Evolutionary conservation across 2,888 invertebrate genomes (phyloP).

Genomic region (Uloborus plumipes): DNA sequence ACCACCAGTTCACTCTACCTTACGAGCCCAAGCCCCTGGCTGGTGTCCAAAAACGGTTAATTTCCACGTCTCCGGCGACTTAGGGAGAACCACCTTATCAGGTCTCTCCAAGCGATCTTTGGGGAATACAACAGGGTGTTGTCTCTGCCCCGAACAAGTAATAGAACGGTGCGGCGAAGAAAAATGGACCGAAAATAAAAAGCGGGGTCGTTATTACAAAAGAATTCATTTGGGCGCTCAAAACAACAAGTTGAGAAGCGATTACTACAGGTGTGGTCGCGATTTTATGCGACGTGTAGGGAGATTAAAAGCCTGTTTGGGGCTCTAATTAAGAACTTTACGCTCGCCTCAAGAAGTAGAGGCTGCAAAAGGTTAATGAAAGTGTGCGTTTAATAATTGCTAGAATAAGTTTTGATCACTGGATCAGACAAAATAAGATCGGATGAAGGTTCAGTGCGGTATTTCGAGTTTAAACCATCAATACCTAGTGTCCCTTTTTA

Average conservation of each 20-base stretch:
- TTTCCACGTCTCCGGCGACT: constrained; percentile 23
- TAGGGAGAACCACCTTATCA: constrained; percentile 38
- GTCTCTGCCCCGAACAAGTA: constrained; percentile 34
- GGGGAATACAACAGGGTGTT: constrained; percentile 61
- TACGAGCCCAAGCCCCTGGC: constrained; percentile 15
- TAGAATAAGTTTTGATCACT: too few species aligned
- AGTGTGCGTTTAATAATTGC: too few species aligned
- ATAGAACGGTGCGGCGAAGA: constrained; percentile 31
- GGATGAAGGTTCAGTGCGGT: too few species aligned
- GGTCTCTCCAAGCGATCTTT: constrained; percentile 23
- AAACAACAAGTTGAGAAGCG: constrained; percentile 57
- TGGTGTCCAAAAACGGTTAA: constrained; percentile 41
- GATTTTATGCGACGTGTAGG: constrained; percentile 12
- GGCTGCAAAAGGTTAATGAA: too few species aligned
- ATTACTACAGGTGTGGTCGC: constrained; percentile 60
- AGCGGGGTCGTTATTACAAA: constrained; percentile 31
- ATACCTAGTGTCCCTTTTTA: too few species aligned
- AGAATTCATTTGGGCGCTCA: constrained; percentile 46
- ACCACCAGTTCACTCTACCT: constrained; percentile 7
- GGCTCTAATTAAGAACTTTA: constrained; percentile 18
- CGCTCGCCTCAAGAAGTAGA: constrained; percentile 4
- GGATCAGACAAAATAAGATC: too few species aligned
- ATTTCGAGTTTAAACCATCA: too few species aligned
- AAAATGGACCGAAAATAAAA: constrained; percentile 21
- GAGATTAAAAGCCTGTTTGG: background rate